These are phyloP conservation scores for Austrolebias charrua DNA, from an alignment of 2,797 vertebrate species.

Conservation along the genomic window DNA sequence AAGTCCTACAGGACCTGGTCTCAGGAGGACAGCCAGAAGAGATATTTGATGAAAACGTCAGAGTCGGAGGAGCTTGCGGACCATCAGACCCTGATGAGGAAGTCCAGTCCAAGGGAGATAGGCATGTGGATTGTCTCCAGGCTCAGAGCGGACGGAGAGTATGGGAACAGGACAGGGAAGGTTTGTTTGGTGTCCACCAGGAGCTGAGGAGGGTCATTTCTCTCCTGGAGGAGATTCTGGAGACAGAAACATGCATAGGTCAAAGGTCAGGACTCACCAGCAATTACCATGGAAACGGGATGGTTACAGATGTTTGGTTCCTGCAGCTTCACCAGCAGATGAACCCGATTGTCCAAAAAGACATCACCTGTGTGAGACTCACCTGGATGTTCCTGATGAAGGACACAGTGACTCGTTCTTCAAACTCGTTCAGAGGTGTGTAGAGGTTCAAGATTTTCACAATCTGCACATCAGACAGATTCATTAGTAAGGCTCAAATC, in stretches of 20 bases:
- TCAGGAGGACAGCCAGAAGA: not conserved
- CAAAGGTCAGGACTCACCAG: not conserved
- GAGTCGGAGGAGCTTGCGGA: not conserved
- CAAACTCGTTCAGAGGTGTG: slow-evolving; percentile 96
- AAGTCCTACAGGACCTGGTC: no score
- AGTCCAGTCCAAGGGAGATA: slow-evolving; percentile 85
- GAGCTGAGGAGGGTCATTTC: slow-evolving; percentile 86
- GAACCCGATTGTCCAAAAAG: not conserved
- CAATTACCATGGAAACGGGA: not conserved
- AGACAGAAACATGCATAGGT: slow-evolving; percentile 19
- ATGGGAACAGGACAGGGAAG: slow-evolving; percentile 91
- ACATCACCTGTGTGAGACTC: slow-evolving; percentile 19
- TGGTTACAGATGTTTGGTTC: no score
- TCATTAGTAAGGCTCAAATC: not conserved
- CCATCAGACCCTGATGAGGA: slow-evolving; percentile 83
- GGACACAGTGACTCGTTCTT: slow-evolving; percentile 92
- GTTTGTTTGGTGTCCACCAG: slow-evolving; percentile 89
- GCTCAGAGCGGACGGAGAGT: slow-evolving; percentile 89
- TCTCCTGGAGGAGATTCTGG: slow-evolving; percentile 84
- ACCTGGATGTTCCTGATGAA: slow-evolving; percentile 97
- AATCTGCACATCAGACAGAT: slow-evolving; percentile 78
- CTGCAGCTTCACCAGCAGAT: no score
- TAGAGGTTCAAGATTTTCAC: slow-evolving; percentile 97
- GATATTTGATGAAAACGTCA: not conserved
- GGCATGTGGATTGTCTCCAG: slow-evolving; percentile 92